Evolutionary conservation across 2,113 vertebrate species (phyloP).

Genomic region (Semnornis frantzii): DNA sequence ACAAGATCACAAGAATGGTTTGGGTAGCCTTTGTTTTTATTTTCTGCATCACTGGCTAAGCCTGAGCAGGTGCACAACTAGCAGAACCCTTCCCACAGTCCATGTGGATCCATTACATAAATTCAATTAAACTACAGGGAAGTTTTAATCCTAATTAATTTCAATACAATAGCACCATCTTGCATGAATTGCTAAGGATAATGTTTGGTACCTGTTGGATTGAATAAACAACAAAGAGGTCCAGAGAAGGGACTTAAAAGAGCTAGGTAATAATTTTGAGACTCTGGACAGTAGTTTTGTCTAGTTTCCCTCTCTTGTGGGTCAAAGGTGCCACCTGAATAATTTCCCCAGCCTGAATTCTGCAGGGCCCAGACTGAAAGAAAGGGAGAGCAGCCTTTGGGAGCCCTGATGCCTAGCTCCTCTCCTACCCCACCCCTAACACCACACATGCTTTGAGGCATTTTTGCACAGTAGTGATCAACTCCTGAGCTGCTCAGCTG

Average conservation of each 20-base stretch:
- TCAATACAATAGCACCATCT: conserved; percentile 24
- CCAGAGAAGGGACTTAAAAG: neutral
- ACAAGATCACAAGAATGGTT: neutral
- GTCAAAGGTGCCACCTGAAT: neutral
- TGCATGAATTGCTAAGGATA: conserved; percentile 32
- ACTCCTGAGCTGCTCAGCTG: neutral
- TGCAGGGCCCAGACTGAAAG: neutral
- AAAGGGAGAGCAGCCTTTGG: neutral
- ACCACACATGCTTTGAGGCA: neutral
- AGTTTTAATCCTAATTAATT: conserved; percentile 24
- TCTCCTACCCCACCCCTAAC: neutral
- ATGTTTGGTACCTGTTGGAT: neutral
- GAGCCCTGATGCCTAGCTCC: rapidly evolving
- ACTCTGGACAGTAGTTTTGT: neutral
- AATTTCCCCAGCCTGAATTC: neutral
- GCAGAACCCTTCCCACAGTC: neutral
- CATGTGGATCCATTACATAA: conserved; percentile 27
- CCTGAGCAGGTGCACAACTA: neutral
- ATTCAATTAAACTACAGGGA: neutral
- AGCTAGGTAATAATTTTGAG: neutral
- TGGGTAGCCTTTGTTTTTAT: neutral
- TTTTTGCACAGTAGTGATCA: neutral
- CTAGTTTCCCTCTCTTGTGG: neutral
- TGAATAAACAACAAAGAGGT: neutral
- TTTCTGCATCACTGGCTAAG: neutral